Evolutionary conservation across 2,113 vertebrate species (phyloP), one percentile per base, ranked within the genome.

Genomic region (Pelmatolapia mariae): DNA sequence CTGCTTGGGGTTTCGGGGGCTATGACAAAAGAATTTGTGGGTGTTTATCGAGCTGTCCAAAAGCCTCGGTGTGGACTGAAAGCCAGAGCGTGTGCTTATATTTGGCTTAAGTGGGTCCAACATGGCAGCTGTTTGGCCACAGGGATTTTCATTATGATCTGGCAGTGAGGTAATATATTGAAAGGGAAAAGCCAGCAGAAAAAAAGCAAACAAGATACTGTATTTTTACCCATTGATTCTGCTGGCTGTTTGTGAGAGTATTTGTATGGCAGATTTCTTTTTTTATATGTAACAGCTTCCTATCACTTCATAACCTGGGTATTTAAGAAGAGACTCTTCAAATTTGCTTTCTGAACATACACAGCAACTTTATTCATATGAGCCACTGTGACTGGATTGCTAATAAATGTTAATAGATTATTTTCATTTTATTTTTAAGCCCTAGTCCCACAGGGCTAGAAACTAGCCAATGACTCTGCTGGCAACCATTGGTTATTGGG

Each of bases 11-110:
- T 87, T 84, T 88, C 1, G 13, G 68, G 61, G 81, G 22, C 71
- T 66, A 43, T 8, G 29, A 88, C 56, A 89, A 92, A 91, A 88
- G 82, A 52, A 73, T 92, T 86, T 87, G 86, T 86, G 85, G 88
- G 83, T 91, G 92, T 94, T 94, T 93, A 91, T 95, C 78, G 31
- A 90, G 85, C 89, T 85, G 87, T 92, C 90, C 91, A 90, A 87
- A 91, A 91, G 83, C 83, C 57, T 80, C 73, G 38, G 84, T 22
- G 4, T 13, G 56, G 59, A 91, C 85, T 40, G 82, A 83, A 71
- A 85, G 89, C 81, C 87, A 76, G 81, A 81, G 76, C 53, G 31
- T 81, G 31, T 89, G 81, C 81, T 92, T 86, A 82, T 71, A 84
- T 76, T 87, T 90, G 92, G 81, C 76, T 87, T 85, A 82, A 87